These are phyloP conservation scores for Brachionus plicatilis DNA, from an alignment of 1,140 invertebrate genomes.

Conservation along the genomic window DNA sequence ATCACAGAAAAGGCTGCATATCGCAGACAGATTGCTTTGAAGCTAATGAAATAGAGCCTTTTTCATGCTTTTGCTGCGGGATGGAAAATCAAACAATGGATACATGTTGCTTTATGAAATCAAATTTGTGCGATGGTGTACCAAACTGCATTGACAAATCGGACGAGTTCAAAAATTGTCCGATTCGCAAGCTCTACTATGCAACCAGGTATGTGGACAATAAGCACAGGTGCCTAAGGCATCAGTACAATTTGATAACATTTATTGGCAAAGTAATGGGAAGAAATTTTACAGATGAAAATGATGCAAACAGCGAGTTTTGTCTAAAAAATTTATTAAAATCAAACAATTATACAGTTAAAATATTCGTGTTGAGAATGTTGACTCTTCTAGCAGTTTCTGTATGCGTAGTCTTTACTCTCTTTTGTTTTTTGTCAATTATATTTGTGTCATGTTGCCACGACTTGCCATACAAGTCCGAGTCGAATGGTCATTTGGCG, in stretches of 20 bases:
- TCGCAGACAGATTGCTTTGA: not conserved
- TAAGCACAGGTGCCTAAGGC: conserved; percentile 19
- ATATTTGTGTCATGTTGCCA: conserved; percentile 26
- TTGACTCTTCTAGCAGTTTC: not conserved
- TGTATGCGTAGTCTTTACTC: not conserved
- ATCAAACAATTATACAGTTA: conserved; percentile 16
- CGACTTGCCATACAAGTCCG: not conserved
- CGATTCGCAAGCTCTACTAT: conserved; percentile 35
- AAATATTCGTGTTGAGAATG: conserved; percentile 25
- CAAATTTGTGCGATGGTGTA: conserved; percentile 25
- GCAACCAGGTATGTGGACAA: conserved; percentile 13
- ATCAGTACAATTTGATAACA: conserved; percentile 31
- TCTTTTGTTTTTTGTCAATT: not conserved
- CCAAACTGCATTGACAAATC: conserved; percentile 12
- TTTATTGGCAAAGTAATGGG: conserved; percentile 21
- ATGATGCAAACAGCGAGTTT: conserved; percentile 14
- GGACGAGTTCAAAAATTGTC: conserved; percentile 36
- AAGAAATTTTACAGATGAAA: not conserved
- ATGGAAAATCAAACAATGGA: not conserved
- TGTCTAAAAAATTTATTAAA: conserved; percentile 1
- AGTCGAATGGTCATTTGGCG: not conserved
- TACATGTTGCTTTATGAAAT: conserved; percentile 12
- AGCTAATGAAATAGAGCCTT: not conserved
- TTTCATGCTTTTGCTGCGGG: conserved; percentile 19
- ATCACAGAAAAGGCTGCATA: conserved; percentile 8